phyloP scores from a whole-genome alignment of 2,888 invertebrate species.

The Melinaea marsaeus region DNA sequence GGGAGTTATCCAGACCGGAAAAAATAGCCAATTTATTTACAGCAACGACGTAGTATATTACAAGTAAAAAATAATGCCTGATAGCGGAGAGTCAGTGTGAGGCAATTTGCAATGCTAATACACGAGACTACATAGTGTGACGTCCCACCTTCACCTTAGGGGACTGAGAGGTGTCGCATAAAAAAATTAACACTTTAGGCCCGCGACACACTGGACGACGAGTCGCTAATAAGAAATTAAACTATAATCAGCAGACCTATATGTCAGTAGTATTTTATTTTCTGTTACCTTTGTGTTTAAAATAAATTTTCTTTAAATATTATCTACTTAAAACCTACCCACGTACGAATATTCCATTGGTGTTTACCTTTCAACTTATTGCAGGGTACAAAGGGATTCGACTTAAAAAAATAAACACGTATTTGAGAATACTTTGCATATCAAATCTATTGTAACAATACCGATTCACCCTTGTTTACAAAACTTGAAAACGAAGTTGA shows the following conservation, averaged over 20 bases:
- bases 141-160: conserved; percentile 15
- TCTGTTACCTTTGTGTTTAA: no score
- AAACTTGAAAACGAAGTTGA: conserved; percentile 12
- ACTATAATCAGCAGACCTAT: no score
- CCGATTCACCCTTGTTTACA: conserved; percentile 9
- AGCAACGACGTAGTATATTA: neutral
- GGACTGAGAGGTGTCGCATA: conserved; percentile 13
- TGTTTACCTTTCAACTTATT: neutral
- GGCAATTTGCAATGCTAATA: conserved; percentile 12
- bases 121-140: conserved; percentile 11
- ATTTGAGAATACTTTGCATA: neutral
- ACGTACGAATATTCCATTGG: no score
- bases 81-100: neutral
- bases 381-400: neutral
- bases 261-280: no score
- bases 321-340: no score
- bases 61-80: neutral
- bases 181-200: conserved; percentile 22
- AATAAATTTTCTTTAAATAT: no score
- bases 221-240: neutral
- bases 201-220: neutral
- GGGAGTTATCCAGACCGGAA: neutral
- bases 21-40: neutral
- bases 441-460: neutral
- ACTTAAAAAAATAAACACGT: neutral